Percentiles rank a stretch among this genome's conserved stretches.
Conservation (phyloP, 2,113 vertebrate species). For the Geococcyx californianus region DNA sequence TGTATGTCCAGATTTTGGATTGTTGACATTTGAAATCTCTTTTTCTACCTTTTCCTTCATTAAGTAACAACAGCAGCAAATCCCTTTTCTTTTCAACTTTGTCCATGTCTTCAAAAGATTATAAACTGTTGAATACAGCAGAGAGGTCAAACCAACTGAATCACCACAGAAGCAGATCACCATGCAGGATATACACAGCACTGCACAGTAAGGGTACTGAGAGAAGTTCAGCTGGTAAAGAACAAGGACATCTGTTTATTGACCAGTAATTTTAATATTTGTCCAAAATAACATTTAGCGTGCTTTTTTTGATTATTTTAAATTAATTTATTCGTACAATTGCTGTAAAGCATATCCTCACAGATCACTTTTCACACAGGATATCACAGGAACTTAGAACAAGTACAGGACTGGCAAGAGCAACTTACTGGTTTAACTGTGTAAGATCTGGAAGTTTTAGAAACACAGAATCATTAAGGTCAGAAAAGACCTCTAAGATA, state of each 20-base stretch:
- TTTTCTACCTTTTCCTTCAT: not conserved
- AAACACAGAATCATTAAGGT: no score
- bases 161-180: not conserved
- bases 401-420: not conserved
- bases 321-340: not conserved
- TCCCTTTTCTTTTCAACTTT: not conserved
- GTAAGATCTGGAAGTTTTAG: not conserved
- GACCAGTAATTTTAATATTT: not conserved
- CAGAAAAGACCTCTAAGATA: no score
- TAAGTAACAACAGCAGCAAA: not conserved
- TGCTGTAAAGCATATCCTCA: not conserved
- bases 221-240: not conserved
- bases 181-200: accelerated
- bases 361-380: not conserved
- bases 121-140: not conserved
- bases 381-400: not conserved
- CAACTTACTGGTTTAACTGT: not conserved
- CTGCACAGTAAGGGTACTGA: not conserved
- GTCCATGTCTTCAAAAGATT: not conserved
- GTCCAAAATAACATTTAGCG: not conserved
- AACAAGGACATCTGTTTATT: not conserved
- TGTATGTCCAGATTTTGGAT: not conserved
- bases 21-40: not conserved
- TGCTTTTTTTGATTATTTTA: no score
- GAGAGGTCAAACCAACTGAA: not conserved